phyloP scores from a whole-genome alignment of 2,113 vertebrate species.

The Trichomycterus rosablanca region DNA sequence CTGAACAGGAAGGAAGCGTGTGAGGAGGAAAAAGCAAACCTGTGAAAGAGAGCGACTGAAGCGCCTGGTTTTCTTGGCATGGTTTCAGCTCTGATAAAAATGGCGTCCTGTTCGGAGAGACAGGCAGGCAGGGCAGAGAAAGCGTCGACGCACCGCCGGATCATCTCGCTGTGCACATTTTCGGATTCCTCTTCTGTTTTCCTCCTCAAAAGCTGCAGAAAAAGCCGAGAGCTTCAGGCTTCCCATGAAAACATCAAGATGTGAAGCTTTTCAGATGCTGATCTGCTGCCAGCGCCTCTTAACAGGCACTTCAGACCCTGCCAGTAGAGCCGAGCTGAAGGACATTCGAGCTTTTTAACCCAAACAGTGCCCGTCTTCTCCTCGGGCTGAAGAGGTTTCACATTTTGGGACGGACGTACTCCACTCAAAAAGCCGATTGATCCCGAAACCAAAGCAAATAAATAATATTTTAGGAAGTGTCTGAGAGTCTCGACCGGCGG shows the following conservation, averaged over 20 bases:
- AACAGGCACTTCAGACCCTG: conserved; percentile 13
- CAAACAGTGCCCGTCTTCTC: neutral
- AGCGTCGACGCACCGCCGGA: conserved; percentile 43
- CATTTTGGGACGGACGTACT: neutral
- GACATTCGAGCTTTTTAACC: conserved; percentile 15
- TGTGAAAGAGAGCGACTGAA: conserved; percentile 33
- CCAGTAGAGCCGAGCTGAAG: neutral
- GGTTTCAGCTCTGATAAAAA: conserved; percentile 73
- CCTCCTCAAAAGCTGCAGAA: neutral
- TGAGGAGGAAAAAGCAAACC: conserved; percentile 36
- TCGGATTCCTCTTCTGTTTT: neutral
- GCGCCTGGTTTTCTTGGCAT: conserved; percentile 65
- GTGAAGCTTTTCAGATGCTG: conserved; percentile 8
- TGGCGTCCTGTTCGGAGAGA: conserved; percentile 60
- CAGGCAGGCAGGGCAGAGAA: conserved; percentile 57
- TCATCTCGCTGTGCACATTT: neutral
- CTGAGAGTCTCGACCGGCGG: no score
- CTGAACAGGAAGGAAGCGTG: conserved; percentile 11
- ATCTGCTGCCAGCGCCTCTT: neutral
- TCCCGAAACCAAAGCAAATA: neutral
- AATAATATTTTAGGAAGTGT: neutral
- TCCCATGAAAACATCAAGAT: neutral
- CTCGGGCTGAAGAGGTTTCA: neutral
- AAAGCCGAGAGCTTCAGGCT: neutral
- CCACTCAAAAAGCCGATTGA: neutral